A percentile compares a stretch with the other conserved stretches of the same genome.
phyloP scores from a whole-genome alignment of 2,113 vertebrate species.

The Falcunculus frontatus region DNA sequence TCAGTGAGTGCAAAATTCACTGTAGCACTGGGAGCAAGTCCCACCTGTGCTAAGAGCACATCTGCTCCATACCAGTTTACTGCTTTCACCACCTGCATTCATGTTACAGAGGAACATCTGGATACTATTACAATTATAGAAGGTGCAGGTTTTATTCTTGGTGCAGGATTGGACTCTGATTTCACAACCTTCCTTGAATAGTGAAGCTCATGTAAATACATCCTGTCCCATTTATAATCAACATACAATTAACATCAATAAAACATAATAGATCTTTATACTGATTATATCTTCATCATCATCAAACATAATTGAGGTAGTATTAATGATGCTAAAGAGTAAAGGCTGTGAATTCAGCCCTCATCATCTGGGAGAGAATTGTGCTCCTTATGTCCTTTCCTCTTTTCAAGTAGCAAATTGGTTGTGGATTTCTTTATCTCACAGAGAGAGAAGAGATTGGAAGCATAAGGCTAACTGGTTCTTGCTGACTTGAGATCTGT shows the following conservation, averaged over 20 bases:
- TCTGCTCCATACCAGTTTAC: constrained; percentile 83
- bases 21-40: constrained; percentile 55
- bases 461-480: background rate
- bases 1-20: constrained; percentile 27
- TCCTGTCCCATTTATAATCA: constrained; percentile 77
- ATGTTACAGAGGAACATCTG: constrained; percentile 84
- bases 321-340: constrained; percentile 52
- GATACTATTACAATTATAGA: constrained; percentile 85
- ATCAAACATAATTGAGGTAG: constrained; percentile 57
- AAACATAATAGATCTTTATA: constrained; percentile 30
- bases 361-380: background rate
- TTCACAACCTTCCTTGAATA: constrained; percentile 78
- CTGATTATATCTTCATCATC: constrained; percentile 71
- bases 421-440: background rate
- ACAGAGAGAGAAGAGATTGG: background rate
- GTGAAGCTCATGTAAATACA: constrained; percentile 70
- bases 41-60: constrained; percentile 79
- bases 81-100: constrained; percentile 94
- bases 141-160: constrained; percentile 83
- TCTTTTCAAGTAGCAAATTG: constrained; percentile 3
- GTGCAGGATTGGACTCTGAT: constrained; percentile 73
- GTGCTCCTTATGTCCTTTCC: background rate
- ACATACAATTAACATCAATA: constrained; percentile 71
- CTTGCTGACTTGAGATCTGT: background rate
- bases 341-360: background rate